These are phyloP conservation scores for Sebastiscus tertius DNA, from an alignment of 2,797 vertebrate species.

Conservation along the genomic window DNA sequence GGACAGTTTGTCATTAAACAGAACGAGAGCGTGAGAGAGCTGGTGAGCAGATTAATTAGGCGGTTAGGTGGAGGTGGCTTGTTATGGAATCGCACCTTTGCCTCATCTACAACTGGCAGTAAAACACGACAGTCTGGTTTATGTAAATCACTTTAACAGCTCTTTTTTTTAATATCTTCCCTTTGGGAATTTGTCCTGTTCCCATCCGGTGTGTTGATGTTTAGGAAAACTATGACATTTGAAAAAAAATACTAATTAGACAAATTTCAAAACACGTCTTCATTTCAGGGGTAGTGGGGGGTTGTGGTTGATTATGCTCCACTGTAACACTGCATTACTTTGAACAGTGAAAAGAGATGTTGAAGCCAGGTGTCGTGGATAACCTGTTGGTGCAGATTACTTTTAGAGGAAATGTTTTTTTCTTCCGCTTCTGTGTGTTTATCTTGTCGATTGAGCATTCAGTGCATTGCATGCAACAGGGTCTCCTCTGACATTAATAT, in stretches of 20 bases:
- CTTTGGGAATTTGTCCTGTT: background rate
- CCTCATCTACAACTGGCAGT: conserved; percentile 18
- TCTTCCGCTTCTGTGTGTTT: background rate
- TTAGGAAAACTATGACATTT: background rate
- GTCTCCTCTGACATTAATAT: conserved; percentile 59
- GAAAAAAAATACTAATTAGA: background rate
- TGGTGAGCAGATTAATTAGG: conserved; percentile 57
- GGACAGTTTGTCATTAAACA: conserved; percentile 44
- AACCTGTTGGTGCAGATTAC: conserved; percentile 60
- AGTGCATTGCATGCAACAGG: conserved; percentile 80
- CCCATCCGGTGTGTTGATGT: background rate
- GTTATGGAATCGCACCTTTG: conserved; percentile 64
- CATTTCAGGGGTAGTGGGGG: background rate
- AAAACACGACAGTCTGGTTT: conserved; percentile 20
- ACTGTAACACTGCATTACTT: background rate
- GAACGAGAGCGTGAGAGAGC: conserved; percentile 15
- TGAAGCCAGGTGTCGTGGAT: background rate
- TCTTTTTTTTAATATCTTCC: background rate
- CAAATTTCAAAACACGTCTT: background rate
- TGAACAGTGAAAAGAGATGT: background rate
- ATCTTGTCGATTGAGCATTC: conserved; percentile 3
- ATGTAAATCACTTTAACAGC: conserved; percentile 15
- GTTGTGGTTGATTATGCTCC: background rate
- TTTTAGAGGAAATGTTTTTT: background rate
- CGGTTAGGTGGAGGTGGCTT: conserved; percentile 60